Evolutionary conservation across 2,888 invertebrate genomes (phyloP), one percentile per base, ranked within the genome.

Genomic region (Diaprepes abbreviatus): DNA sequence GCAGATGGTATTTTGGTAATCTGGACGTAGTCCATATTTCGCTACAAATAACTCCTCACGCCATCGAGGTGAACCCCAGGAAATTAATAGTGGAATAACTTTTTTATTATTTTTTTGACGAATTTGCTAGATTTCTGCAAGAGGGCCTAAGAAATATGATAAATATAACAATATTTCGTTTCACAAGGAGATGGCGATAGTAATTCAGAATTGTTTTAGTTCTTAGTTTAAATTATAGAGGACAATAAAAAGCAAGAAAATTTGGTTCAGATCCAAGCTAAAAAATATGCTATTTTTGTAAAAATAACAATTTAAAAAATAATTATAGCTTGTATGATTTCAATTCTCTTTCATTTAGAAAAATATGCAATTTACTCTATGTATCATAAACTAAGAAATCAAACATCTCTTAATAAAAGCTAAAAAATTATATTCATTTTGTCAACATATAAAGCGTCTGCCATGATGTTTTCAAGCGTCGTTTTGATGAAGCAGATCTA

Each of bases 401-500:
- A 45, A 33, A 60, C 33, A 28, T 16, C 3, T 50, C 1, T 19
- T 12, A 24, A n/a, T 21, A 12, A 50, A 50, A 24, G 14, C 6
- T 3, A 2, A 50, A 16, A 65, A 65, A 58, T 65, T 35, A 58
- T 50, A 35, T 50, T 55, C 24, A 40, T 65, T 66, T 70, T 66
- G 66, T 70, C 70, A 66, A 70, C 70, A 70, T 57, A 19, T 35
- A 66, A 55, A 57, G 59, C 72, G 76, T 74, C 78, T 83, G 85
- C 85, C 85, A 85, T 85, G 84, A 85, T 85, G 84, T 83, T 84
- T 83, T 79, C 36, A 75, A 83, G 84, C 85, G 84, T 84, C 83
- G 80, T 79, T 81, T 76, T 76, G 76, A 75, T 74, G 71, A 9
- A 74, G 73, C 74, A 75, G 78, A 79, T 77, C 77, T 75, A 74